phyloP scores from a whole-genome alignment of 2,113 vertebrate genomes.

The Grallaria varia region DNA sequence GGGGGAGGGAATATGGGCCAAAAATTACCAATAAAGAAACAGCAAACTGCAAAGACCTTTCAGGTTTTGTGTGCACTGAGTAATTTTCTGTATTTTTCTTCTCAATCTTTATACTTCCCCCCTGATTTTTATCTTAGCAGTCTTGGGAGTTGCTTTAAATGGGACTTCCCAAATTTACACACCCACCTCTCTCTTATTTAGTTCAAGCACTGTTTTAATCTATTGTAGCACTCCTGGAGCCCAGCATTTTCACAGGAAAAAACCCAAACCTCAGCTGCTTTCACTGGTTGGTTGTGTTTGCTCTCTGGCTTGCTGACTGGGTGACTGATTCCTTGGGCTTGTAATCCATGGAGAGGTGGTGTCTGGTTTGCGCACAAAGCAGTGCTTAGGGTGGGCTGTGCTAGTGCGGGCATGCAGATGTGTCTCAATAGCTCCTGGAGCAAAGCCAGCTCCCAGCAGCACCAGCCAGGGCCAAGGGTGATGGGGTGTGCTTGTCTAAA shows the following conservation, averaged over 20 bases:
- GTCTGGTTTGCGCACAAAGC: not conserved
- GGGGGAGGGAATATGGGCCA: not conserved
- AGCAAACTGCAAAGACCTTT: not conserved
- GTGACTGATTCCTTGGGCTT: not conserved
- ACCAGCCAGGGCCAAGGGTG: not conserved
- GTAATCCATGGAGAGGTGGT: not conserved
- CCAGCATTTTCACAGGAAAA: not conserved
- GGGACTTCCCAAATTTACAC: not conserved
- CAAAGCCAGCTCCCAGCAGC: not conserved
- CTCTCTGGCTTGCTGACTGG: not conserved
- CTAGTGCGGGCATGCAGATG: not conserved
- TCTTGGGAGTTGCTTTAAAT: not conserved
- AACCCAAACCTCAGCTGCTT: not conserved
- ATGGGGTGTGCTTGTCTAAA: not conserved
- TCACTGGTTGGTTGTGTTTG: not conserved
- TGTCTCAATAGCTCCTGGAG: not conserved
- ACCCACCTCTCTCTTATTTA: not conserved
- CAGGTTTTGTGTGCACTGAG: not conserved
- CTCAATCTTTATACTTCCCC: not conserved
- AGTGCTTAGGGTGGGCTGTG: not conserved
- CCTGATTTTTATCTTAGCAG: not conserved
- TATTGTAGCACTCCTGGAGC: not conserved
- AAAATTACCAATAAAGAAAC: not conserved
- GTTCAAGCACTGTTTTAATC: not conserved
- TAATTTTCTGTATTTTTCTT: not conserved